Evolutionary conservation across 2,113 vertebrate species (phyloP).

Genomic region (Aegotheles bennettii): DNA sequence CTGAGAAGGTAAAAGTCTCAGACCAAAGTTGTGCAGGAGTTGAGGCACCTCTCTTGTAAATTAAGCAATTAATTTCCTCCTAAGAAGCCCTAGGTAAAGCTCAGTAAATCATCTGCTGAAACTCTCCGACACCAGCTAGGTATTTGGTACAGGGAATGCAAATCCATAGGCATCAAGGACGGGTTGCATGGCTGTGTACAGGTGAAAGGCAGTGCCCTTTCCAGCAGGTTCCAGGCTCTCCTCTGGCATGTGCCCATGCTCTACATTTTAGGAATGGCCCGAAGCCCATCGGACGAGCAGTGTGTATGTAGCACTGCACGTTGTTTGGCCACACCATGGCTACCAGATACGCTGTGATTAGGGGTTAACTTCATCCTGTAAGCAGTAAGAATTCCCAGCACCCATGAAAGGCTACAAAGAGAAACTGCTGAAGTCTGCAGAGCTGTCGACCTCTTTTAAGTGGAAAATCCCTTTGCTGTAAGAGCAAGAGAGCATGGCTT

Average conservation of each 20-base stretch:
- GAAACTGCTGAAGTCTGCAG: background rate
- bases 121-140: background rate
- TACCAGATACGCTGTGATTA: background rate
- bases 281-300: background rate
- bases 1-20: background rate
- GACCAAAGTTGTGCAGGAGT: background rate
- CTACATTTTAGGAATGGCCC: background rate
- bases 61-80: background rate
- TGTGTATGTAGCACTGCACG: background rate
- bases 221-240: background rate
- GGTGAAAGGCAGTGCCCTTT: background rate
- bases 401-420: background rate
- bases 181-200: background rate
- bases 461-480: background rate
- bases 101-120: background rate
- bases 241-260: background rate
- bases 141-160: background rate
- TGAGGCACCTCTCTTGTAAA: background rate
- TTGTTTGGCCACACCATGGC: background rate
- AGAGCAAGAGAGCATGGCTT: background rate
- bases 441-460: background rate
- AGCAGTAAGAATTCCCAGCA: background rate
- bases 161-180: background rate
- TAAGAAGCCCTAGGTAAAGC: background rate
- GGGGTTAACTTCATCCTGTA: background rate